Conservation (phyloP, 2,113 vertebrate species). For the Paralichthys olivaceus region DNA sequence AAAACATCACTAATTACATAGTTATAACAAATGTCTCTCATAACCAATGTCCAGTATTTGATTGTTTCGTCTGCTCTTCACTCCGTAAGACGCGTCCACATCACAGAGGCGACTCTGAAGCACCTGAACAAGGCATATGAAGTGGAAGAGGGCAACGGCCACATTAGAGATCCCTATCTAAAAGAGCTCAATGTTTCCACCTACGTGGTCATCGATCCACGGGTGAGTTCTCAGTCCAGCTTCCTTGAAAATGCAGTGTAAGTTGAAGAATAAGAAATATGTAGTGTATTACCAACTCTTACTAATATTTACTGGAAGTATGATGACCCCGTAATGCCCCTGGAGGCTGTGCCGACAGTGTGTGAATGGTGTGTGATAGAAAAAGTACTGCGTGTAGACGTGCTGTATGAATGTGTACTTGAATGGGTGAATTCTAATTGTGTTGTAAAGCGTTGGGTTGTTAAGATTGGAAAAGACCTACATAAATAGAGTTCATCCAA, state of each 20-base stretch:
- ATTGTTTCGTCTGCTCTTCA: background rate
- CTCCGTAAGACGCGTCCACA: constrained; percentile 91
- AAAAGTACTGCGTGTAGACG: too few relatives aligned
- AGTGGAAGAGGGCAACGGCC: constrained; percentile 95
- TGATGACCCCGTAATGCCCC: too few relatives aligned
- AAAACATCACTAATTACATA: background rate
- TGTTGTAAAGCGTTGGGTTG: too few relatives aligned
- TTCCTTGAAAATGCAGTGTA: background rate
- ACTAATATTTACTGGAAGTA: too few relatives aligned
- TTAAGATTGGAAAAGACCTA: too few relatives aligned
- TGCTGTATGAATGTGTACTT: too few relatives aligned
- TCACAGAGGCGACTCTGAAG: constrained; percentile 95
- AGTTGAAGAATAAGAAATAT: background rate
- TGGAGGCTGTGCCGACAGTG: background rate
- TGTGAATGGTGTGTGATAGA: background rate
- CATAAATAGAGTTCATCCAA: too few relatives aligned
- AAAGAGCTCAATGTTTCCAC: constrained; percentile 92
- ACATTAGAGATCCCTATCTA: constrained; percentile 91
- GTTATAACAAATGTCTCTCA: background rate
- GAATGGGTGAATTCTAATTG: too few relatives aligned
- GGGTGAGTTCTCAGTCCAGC: constrained; percentile 77
- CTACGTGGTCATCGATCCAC: constrained; percentile 94
- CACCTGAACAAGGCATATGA: constrained; percentile 95
- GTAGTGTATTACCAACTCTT: too few relatives aligned
- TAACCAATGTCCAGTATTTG: background rate